A percentile compares a stretch with the other conserved stretches of the same genome.
Evolutionary conservation across 2,888 invertebrate species (phyloP).

Genomic region (Tanytarsus gracilentus): DNA sequence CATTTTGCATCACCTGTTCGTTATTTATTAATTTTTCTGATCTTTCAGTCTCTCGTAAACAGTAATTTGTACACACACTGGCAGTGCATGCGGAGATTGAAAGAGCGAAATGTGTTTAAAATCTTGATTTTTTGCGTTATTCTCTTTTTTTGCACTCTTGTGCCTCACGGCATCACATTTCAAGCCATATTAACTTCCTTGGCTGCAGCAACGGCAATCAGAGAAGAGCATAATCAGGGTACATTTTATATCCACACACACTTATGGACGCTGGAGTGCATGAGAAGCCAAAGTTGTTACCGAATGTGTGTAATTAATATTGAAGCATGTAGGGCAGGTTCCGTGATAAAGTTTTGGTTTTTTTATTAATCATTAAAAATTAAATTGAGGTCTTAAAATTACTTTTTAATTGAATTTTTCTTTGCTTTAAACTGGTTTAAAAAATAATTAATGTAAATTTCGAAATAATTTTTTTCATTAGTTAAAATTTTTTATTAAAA

Average conservation of each 20-base stretch:
- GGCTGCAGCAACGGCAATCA: slow-evolving; percentile 1
- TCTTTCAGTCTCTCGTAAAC: background rate
- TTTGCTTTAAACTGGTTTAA: too few relatives aligned
- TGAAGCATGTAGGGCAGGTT: background rate
- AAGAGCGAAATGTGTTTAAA: slow-evolving; percentile 12
- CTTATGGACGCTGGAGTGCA: background rate
- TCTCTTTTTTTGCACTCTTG: background rate
- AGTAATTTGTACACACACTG: background rate
- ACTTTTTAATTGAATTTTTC: too few relatives aligned
- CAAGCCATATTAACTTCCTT: background rate
- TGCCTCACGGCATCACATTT: slow-evolving; percentile 19
- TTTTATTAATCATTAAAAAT: too few relatives aligned
- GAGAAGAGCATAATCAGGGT: slow-evolving; percentile 16
- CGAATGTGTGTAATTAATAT: slow-evolving; percentile 6
- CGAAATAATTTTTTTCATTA: too few relatives aligned
- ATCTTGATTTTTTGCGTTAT: background rate
- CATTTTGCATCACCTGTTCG: slow-evolving; percentile 24
- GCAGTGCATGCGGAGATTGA: background rate
- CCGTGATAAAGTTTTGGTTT: too few relatives aligned
- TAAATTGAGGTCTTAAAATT: too few relatives aligned
- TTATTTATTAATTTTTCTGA: slow-evolving; percentile 24
- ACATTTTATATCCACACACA: background rate
- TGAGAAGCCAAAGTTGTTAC: background rate
- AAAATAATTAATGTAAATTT: too few relatives aligned
- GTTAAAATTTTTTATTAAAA: too few relatives aligned